Evolutionary conservation across 1,140 invertebrate species (phyloP).

Genomic region (Macrostomum lignano): DNA sequence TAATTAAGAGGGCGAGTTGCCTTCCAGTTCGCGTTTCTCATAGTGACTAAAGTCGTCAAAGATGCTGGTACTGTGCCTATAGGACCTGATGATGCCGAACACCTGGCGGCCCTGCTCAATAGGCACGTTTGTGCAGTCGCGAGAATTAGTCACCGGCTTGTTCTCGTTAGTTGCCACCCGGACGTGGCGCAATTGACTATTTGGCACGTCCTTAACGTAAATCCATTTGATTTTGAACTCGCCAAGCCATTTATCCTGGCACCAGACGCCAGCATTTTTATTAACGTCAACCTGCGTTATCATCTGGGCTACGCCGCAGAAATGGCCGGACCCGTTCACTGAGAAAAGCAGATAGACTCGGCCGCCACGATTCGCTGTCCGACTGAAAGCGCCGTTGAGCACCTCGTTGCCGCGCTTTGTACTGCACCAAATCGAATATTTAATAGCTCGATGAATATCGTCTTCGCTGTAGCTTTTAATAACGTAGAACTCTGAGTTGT

Average conservation of each 20-base stretch:
- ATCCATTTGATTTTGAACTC: conserved; percentile 91
- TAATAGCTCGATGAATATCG: conserved; percentile 86
- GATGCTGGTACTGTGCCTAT: conserved; percentile 65
- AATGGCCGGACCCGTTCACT: conserved; percentile 83
- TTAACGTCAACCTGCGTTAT: conserved; percentile 61
- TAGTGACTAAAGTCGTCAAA: conserved; percentile 95
- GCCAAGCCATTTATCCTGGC: conserved; percentile 32
- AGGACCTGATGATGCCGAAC: conserved; percentile 55
- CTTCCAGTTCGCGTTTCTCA: conserved; percentile 38
- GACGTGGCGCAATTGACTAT: conserved; percentile 51
- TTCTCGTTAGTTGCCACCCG: conserved; percentile 89
- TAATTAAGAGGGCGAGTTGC: too few relatives aligned
- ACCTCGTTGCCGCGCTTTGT: conserved; percentile 88
- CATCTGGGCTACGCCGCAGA: conserved; percentile 96
- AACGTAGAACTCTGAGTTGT: conserved; percentile 60
- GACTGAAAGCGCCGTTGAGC: conserved; percentile 60
- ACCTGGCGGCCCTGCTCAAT: conserved; percentile 54
- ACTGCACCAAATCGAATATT: conserved; percentile 94
- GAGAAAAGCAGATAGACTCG: conserved; percentile 70
- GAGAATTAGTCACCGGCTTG: conserved; percentile 82
- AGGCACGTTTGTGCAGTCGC: conserved; percentile 89
- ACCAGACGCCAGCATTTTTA: conserved; percentile 33
- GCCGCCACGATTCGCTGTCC: conserved; percentile 43
- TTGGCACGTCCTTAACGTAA: conserved; percentile 77
- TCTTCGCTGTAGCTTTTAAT: conserved; percentile 96